Conservation (phyloP, 2,888 invertebrate genomes). For the Galerucella nymphaeae region DNA sequence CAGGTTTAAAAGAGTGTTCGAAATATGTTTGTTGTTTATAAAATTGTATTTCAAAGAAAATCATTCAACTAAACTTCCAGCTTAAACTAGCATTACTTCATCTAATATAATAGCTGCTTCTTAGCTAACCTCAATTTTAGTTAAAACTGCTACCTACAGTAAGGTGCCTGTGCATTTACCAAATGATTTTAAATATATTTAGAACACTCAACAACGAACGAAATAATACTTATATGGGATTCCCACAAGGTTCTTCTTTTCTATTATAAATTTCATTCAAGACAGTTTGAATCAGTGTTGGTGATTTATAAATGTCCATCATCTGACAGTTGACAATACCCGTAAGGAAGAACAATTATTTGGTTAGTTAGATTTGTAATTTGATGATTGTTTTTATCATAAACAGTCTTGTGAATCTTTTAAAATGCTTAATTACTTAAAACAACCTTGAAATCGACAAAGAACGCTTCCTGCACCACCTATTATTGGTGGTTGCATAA, state of each 20-base stretch:
- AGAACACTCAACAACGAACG: not conserved
- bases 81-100: not conserved
- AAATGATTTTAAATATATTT: not conserved
- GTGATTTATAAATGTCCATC: not conserved
- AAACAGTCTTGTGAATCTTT: too few species aligned
- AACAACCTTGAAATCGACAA: too few species aligned
- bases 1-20: not conserved
- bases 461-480: too few species aligned
- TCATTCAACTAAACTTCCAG: not conserved
- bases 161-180: not conserved
- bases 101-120: slow-evolving; percentile 2
- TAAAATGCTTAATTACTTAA: too few species aligned
- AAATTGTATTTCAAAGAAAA: not conserved
- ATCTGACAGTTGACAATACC: too few species aligned
- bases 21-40: not conserved
- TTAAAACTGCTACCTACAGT: too few species aligned
- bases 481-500: too few species aligned
- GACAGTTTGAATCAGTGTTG: not conserved
- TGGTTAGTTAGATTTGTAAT: too few species aligned
- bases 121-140: not conserved
- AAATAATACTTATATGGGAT: too few species aligned
- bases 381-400: too few species aligned
- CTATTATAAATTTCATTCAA: not conserved
- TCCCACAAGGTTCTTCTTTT: not conserved
- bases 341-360: too few species aligned